Conservation (phyloP, 2,797 vertebrate genomes). For the Anomalospiza imberbis region DNA sequence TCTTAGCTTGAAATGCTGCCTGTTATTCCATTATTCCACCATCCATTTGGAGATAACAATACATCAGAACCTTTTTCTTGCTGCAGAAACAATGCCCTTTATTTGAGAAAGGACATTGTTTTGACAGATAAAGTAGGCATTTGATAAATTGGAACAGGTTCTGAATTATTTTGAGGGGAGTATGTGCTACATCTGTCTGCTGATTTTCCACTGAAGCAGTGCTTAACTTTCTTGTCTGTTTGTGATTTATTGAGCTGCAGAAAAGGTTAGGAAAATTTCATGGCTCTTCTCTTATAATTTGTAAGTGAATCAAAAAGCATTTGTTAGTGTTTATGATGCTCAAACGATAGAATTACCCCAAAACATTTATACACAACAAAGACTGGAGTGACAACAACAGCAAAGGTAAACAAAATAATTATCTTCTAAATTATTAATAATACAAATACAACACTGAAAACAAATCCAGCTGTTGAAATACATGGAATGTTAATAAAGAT, state of each 20-base stretch:
- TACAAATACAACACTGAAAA: background rate
- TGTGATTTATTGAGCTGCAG: slow-evolving; percentile 82
- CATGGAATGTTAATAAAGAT: background rate
- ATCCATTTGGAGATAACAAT: slow-evolving; percentile 82
- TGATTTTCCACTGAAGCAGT: slow-evolving; percentile 76
- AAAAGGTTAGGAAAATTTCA: slow-evolving; percentile 82
- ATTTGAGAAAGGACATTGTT: slow-evolving; percentile 82
- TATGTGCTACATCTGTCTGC: slow-evolving; percentile 79
- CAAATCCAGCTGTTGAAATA: slow-evolving; percentile 12
- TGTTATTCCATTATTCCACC: slow-evolving; percentile 80
- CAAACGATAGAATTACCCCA: slow-evolving; percentile 69
- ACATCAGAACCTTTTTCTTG: slow-evolving; percentile 77
- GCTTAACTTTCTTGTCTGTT: slow-evolving; percentile 81
- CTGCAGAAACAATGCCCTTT: slow-evolving; percentile 82
- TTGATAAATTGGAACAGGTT: slow-evolving; percentile 86
- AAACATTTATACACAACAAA: slow-evolving; percentile 67
- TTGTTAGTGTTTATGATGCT: slow-evolving; percentile 77
- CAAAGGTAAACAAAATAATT: slow-evolving; percentile 40
- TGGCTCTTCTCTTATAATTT: slow-evolving; percentile 77
- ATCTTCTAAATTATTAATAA: slow-evolving; percentile 51
- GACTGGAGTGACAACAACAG: slow-evolving; percentile 35
- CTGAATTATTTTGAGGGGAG: slow-evolving; percentile 82
- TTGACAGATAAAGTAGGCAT: slow-evolving; percentile 84
- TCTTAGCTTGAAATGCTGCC: slow-evolving; percentile 75
- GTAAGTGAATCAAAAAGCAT: slow-evolving; percentile 79